phyloP scores from a whole-genome alignment of 2,888 invertebrate species.

The Pecten maximus region DNA sequence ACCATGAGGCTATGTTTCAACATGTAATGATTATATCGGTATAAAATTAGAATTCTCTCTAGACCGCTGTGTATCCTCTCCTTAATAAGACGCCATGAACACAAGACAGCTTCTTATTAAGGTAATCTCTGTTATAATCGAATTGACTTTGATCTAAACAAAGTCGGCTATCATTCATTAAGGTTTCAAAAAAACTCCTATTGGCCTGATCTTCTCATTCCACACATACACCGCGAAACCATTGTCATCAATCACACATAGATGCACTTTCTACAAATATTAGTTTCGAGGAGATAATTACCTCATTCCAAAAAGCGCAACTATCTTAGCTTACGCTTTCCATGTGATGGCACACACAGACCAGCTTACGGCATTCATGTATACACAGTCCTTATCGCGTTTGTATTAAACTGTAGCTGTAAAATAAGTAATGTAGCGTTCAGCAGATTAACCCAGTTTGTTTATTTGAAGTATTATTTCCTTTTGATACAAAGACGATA shows the following conservation, averaged over 20 bases:
- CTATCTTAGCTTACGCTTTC: background rate
- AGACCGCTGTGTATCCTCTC: too few species aligned
- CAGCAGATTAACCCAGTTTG: too few species aligned
- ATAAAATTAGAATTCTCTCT: too few species aligned
- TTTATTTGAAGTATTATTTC: too few species aligned
- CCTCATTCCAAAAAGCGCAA: background rate
- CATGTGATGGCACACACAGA: background rate
- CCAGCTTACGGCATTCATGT: background rate
- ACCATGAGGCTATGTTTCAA: too few species aligned
- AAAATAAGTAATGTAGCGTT: too few species aligned
- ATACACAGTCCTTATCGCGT: too few species aligned
- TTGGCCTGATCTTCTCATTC: background rate
- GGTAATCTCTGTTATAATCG: background rate
- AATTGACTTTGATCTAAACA: background rate
- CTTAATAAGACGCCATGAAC: background rate
- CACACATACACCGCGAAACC: background rate
- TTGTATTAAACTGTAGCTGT: too few species aligned
- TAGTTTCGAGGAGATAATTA: background rate
- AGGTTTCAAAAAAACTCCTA: background rate
- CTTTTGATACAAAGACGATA: too few species aligned
- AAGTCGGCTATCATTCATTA: background rate
- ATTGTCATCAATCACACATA: background rate
- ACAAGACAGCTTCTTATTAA: background rate
- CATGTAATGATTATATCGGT: too few species aligned
- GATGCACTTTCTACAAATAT: conserved; percentile 5